Evolutionary conservation across 2,113 vertebrate genomes (phyloP).

Genomic region (Thymallus thymallus): DNA sequence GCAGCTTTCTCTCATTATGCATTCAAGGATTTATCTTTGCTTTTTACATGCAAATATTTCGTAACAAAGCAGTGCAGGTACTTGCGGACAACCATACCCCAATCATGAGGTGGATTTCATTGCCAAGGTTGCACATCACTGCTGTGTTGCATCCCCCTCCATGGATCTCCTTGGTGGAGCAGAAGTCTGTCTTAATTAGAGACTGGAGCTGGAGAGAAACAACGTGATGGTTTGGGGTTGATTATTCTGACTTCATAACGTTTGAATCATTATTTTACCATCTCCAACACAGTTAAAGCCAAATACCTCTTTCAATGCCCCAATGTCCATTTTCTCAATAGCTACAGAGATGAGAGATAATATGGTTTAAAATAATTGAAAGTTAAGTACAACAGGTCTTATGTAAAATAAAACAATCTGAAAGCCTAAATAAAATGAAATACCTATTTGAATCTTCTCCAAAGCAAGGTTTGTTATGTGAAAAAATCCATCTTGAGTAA

Average conservation of each 20-base stretch:
- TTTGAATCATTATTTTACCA: not conserved
- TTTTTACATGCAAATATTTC: not conserved
- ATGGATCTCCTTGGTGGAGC: not conserved
- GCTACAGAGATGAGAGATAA: not conserved
- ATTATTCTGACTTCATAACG: not conserved
- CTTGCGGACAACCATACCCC: not conserved
- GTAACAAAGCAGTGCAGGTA: not conserved
- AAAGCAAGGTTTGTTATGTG: conserved; percentile 85
- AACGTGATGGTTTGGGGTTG: not conserved
- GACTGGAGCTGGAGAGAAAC: conserved; percentile 1
- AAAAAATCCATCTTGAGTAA: conserved; percentile 83
- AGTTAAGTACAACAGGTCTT: not conserved
- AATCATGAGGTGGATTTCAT: conserved; percentile 4
- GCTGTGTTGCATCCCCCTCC: not conserved
- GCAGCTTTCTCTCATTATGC: not conserved
- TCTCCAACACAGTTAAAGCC: not conserved
- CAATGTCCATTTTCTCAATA: conserved; percentile 1
- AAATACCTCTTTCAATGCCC: not conserved
- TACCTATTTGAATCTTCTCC: conserved; percentile 83
- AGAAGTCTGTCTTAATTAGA: not conserved
- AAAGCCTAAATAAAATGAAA: conserved; percentile 17
- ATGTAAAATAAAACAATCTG: not conserved
- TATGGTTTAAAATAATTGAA: not conserved
- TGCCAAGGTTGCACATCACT: conserved; percentile 6
- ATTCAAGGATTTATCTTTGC: not conserved